Evolutionary conservation across 2,888 invertebrate genomes (phyloP), one percentile per base, ranked within the genome.

Genomic region (Watsonalla binaria): DNA sequence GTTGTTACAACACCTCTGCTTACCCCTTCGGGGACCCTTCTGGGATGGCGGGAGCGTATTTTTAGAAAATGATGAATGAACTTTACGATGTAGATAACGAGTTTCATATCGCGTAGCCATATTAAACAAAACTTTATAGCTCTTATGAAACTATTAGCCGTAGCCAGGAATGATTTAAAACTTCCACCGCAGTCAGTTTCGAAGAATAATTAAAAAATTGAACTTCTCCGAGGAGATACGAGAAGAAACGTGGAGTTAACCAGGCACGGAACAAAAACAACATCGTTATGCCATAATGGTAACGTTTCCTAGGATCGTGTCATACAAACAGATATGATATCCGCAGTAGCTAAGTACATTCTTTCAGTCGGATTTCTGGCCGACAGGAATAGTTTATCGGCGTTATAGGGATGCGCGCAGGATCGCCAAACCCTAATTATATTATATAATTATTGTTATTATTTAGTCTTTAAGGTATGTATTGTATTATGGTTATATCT

Each of bases 241-340:
- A 55, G 35, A 51, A 59, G 59, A 60, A 61, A 62, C 68, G 65
- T 63, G 68, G 73, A 72, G 68, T 71, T 67, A 65, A 69, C 65
- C 68, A 63, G 66, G 63, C 63, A 62, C 61, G 65, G 57, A 65
- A 61, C 72, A 76, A 76, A 75, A 74, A 78, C 69, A 78, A 72
- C 67, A 69, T 66, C 63, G 62, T 72, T 76, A 72, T 76, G 68
- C 70, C 74, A 70, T 74, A 71, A 69, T 68, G 61, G 65, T 63
- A 65, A 56, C 62, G 63, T 65, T 62, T 53, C 52, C 52, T 58
- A 60, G 51, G 45, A 35, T 5, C 11, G 24, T 54, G 45, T 6
- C 52, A 24, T 50, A 58, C 37, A 14, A 37, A 5, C 33, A 15
- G 49, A 14, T 39, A 49, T 14, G 46, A 46, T 39, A 14, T 33